These are phyloP conservation scores for Lomographa bimaculata DNA, from an alignment of 2,888 invertebrate species.

Conservation along the genomic window DNA sequence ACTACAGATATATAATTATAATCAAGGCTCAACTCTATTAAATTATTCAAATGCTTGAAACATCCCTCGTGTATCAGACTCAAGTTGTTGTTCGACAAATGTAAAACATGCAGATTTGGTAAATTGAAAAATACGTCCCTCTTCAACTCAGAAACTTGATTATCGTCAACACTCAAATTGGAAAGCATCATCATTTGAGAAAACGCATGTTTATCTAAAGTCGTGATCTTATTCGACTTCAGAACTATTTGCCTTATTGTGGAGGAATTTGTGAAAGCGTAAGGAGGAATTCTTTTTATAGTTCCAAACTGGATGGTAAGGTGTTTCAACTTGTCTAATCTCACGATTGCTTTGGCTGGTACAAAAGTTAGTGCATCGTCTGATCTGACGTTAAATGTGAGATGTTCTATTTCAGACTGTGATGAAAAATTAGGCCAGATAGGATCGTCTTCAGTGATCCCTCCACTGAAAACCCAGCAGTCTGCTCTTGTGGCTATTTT, in stretches of 20 bases:
- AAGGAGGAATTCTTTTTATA: conserved; percentile 87
- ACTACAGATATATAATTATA: conserved; percentile 89
- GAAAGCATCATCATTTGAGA: conserved; percentile 88
- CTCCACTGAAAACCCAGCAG: conserved; percentile 87
- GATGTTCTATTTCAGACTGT: conserved; percentile 86
- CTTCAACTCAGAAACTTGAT: conserved; percentile 89
- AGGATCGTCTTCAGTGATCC: conserved; percentile 85
- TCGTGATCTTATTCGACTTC: conserved; percentile 87
- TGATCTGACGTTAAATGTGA: conserved; percentile 88
- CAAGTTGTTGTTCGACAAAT: conserved; percentile 93
- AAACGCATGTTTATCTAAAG: conserved; percentile 87
- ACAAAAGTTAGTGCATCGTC: conserved; percentile 87
- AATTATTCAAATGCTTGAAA: conserved; percentile 88
- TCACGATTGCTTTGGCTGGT: conserved; percentile 87
- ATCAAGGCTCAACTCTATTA: conserved; percentile 91
- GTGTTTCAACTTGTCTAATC: conserved; percentile 86
- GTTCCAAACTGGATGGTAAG: conserved; percentile 89
- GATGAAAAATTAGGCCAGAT: conserved; percentile 90
- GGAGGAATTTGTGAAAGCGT: conserved; percentile 90
- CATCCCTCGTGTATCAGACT: conserved; percentile 93
- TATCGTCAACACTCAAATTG: conserved; percentile 88
- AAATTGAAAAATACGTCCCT: conserved; percentile 89
- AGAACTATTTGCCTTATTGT: conserved; percentile 87
- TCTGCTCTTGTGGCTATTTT: conserved; percentile 87
- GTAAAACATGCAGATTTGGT: conserved; percentile 88